Conservation (phyloP, 2,113 vertebrate species). For the Xenopus borealis region DNA sequence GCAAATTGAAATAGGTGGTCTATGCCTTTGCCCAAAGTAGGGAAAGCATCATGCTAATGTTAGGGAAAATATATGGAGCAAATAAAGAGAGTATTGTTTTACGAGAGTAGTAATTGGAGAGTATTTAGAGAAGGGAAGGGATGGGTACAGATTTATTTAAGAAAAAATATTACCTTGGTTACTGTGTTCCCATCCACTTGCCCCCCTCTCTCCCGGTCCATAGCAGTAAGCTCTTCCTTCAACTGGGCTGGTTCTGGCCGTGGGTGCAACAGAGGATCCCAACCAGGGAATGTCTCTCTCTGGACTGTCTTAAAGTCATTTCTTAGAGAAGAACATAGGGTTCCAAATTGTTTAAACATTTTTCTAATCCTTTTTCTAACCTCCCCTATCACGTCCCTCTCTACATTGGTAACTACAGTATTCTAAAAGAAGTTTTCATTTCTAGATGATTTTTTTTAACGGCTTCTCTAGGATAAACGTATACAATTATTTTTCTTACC, state of each 20-base stretch:
- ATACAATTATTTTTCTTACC: constrained; percentile 45
- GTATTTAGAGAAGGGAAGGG: too few relatives aligned
- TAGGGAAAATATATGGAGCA: too few relatives aligned
- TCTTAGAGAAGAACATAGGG: constrained; percentile 48
- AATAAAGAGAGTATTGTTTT: too few relatives aligned
- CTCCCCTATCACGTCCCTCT: too few relatives aligned
- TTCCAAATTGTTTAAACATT: not conserved
- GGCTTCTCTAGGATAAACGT: not conserved
- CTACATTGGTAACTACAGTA: too few relatives aligned
- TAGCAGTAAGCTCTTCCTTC: constrained; percentile 33
- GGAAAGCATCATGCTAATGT: too few relatives aligned
- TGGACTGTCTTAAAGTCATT: constrained; percentile 61
- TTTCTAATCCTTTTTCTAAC: not conserved
- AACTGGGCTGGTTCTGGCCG: constrained; percentile 10
- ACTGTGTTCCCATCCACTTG: constrained; percentile 36
- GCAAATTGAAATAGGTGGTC: too few relatives aligned
- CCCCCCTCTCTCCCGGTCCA: not conserved
- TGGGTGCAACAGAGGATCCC: constrained; percentile 46
- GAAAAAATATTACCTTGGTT: constrained; percentile 46
- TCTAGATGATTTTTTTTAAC: not conserved
- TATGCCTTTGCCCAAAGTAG: too few relatives aligned
- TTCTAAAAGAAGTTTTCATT: too few relatives aligned
- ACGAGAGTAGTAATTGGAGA: too few relatives aligned
- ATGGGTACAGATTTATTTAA: too few relatives aligned
- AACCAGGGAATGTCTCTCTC: constrained; percentile 57